Conservation (phyloP, 2,888 invertebrate species). For the Orthosia gracilis region DNA sequence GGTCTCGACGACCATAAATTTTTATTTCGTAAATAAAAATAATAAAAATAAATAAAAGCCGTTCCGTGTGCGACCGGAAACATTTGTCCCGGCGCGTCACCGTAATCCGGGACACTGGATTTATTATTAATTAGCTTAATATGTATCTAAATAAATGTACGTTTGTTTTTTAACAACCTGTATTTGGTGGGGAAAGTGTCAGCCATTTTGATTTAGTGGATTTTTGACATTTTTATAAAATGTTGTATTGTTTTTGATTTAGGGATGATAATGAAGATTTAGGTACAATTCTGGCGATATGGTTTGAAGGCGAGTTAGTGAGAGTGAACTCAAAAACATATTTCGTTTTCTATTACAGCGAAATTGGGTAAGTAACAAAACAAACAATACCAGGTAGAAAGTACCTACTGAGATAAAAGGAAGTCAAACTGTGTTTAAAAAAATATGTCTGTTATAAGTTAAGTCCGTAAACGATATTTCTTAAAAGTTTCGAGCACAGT, state of each 20-base stretch:
- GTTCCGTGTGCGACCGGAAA: slow-evolving; percentile 85
- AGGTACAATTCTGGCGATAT: not conserved
- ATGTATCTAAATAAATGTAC: slow-evolving; percentile 74
- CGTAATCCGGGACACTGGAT: slow-evolving; percentile 88
- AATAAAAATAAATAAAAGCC: slow-evolving; percentile 89
- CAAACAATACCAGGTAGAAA: not conserved
- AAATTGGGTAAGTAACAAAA: too few relatives aligned
- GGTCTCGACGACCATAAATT: slow-evolving; percentile 88
- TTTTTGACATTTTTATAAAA: slow-evolving; percentile 42
- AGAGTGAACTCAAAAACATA: not conserved
- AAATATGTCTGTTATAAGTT: not conserved
- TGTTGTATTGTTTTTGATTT: slow-evolving; percentile 28
- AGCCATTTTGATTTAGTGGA: slow-evolving; percentile 54
- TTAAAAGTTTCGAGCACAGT: not conserved
- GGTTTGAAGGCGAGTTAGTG: not conserved
- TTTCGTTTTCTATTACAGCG: not conserved
- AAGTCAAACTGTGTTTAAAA: not conserved
- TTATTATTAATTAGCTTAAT: slow-evolving; percentile 90
- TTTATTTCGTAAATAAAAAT: slow-evolving; percentile 90
- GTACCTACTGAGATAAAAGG: not conserved
- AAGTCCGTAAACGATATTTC: not conserved
- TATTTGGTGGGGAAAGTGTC: slow-evolving; percentile 46
- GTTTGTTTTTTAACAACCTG: slow-evolving; percentile 72
- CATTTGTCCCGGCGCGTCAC: slow-evolving; percentile 89
- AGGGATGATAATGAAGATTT: not conserved